A percentile compares a stretch with the other conserved stretches of the same genome.
Conservation (phyloP, 2,888 invertebrate genomes). For the Tetranychus truncatus region DNA sequence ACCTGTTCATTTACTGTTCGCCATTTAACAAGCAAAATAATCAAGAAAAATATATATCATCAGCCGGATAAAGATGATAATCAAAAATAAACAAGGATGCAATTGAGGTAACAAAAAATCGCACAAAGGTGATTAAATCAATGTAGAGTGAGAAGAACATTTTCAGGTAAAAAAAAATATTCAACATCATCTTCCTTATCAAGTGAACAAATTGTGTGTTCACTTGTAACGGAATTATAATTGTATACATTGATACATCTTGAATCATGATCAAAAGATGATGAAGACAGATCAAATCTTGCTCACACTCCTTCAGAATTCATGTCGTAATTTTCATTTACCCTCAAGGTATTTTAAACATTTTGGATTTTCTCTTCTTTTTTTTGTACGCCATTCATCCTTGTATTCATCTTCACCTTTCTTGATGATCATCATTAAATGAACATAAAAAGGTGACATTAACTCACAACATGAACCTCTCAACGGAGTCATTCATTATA, state of each 20-base stretch:
- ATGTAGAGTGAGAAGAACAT: neutral
- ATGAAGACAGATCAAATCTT: constrained; percentile 1
- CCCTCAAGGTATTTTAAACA: neutral
- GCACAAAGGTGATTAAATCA: neutral
- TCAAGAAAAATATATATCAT: neutral
- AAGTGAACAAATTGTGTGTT: neutral
- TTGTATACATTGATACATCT: neutral
- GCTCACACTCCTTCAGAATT: neutral
- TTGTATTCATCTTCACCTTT: neutral
- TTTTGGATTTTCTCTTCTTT: neutral
- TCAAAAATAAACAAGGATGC: neutral
- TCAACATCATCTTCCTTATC: neutral
- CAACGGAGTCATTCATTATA: neutral
- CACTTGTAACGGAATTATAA: neutral
- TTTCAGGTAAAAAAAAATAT: neutral
- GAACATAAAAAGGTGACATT: neutral
- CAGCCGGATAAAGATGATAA: neutral
- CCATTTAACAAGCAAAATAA: neutral
- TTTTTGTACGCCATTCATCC: neutral
- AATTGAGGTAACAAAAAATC: neutral
- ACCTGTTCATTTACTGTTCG: neutral
- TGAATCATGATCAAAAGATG: neutral
- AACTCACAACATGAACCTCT: neutral
- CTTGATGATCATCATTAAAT: neutral
- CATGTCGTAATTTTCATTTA: neutral